Evolutionary conservation across 1,140 invertebrate species (phyloP), one percentile per base, ranked within the genome.

Genomic region (Steinernema feltiae): DNA sequence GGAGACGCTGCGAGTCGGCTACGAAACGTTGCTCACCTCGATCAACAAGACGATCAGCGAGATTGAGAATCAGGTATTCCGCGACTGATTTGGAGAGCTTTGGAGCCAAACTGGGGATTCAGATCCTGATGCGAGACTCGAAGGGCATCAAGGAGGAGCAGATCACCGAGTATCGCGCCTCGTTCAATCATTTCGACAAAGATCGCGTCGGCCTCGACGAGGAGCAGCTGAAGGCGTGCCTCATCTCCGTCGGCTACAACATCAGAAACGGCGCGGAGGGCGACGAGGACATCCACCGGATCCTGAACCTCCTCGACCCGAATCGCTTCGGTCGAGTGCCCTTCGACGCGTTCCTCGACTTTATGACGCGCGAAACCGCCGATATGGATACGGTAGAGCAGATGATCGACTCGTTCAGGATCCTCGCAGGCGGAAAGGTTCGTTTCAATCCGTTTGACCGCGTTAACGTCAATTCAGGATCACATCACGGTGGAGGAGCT

Each of bases 181-280:
- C 94, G 78, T 99, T 99, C 90, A 97, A 97, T 89, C 96, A 99
- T 89, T 99, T 99, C 88, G 97, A 99, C 89, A 98, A 98, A 90
- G 97, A 95, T 87, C 91, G 94, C 86, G 94, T 93, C 48, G 93
- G 95, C 69, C 89, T 99, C 72, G 92, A 94, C 79, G 94, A 94
- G 30, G 96, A 99, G 86, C 97, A 99, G 89, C 97, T 98, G 89
- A 98, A 97, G 87, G 96, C 95, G 32, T 99, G 96, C 87, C 90
- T 99, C 27, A 94, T 99, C 76, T 96, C 94, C 41, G 88, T 99
- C 73, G 97, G 97, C 74, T 98, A 98, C 88, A 97, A 94, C 80
- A 97, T 98, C 86, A 92, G 95, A 84, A 97, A 98, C 87, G 96
- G 98, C 86, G 90, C 92, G 87, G 95, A 90, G 89, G 96, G 95